A percentile compares a stretch with the other conserved stretches of the same genome.
These are phyloP conservation scores for Diploscapter pachys DNA, from an alignment of 1,140 invertebrate genomes.

Conservation along the genomic window DNA sequence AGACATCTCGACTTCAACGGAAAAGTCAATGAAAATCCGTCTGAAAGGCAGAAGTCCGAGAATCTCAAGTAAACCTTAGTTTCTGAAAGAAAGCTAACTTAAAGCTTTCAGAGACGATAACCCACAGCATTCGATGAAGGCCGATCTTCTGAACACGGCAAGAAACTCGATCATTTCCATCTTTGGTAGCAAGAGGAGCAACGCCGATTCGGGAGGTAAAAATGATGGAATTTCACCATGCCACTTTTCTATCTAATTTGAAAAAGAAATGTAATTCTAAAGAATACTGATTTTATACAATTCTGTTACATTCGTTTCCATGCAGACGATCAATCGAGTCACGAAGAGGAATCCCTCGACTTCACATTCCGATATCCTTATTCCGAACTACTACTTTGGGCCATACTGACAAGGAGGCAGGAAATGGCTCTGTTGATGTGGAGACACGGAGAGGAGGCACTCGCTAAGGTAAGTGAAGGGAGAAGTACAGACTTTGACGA, in stretches of 20 bases:
- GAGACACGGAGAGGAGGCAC: slow-evolving; percentile 38
- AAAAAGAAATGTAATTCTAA: not conserved
- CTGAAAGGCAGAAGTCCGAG: too few relatives aligned
- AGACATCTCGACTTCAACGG: slow-evolving; percentile 12
- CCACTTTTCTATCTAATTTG: not conserved
- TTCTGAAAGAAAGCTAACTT: too few relatives aligned
- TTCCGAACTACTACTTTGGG: slow-evolving; percentile 62
- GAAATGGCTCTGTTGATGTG: slow-evolving; percentile 41
- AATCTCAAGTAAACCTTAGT: too few relatives aligned
- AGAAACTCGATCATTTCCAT: slow-evolving; percentile 26
- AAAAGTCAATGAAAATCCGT: slow-evolving; percentile 11
- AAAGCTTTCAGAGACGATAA: not conserved
- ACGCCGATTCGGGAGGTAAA: not conserved
- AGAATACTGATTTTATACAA: not conserved
- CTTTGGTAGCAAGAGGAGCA: slow-evolving; percentile 10
- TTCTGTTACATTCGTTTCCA: too few relatives aligned
- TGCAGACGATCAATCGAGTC: slow-evolving; percentile 18
- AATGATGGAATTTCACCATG: not conserved
- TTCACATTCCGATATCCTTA: slow-evolving; percentile 61
- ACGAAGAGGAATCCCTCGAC: slow-evolving; percentile 18
- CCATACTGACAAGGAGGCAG: slow-evolving; percentile 33
- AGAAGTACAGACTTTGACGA: too few relatives aligned
- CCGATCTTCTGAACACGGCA: slow-evolving; percentile 15
- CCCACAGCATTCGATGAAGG: slow-evolving; percentile 3
- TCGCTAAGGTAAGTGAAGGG: slow-evolving; percentile 25